Evolutionary conservation across 2,797 vertebrate species (phyloP).

Genomic region (Propithecus deckenii): DNA sequence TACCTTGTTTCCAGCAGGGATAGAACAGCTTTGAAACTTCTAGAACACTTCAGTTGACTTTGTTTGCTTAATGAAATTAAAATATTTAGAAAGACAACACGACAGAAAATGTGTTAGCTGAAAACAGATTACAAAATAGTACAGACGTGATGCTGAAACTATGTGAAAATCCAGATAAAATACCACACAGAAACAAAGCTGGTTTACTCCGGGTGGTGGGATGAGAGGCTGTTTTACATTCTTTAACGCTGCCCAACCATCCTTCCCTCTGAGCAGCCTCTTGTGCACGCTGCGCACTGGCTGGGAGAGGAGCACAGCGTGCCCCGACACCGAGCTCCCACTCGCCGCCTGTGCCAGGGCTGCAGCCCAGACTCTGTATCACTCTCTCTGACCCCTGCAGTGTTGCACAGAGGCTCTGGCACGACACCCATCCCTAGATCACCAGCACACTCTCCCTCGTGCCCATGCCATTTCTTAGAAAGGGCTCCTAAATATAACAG

Average conservation of each 20-base stretch:
- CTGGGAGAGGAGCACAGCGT: too few relatives aligned
- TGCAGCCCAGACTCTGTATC: not conserved
- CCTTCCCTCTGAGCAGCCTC: not conserved
- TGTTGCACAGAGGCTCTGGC: not conserved
- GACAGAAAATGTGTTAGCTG: not conserved
- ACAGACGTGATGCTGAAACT: not conserved
- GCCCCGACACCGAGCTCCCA: not conserved
- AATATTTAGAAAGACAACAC: constrained; percentile 28
- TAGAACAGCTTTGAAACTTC: not conserved
- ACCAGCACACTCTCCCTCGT: not conserved
- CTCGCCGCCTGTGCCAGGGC: not conserved
- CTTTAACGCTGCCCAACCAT: not conserved
- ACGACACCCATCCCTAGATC: not conserved
- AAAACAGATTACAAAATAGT: not conserved
- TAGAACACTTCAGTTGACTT: constrained; percentile 17
- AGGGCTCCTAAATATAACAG: not conserved
- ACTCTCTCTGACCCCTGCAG: not conserved
- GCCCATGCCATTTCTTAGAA: not conserved
- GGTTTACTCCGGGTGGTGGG: not conserved
- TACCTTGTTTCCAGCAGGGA: not conserved
- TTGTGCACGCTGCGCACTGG: not conserved
- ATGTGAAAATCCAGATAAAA: constrained; percentile 7
- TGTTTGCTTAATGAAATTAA: constrained; percentile 30
- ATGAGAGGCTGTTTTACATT: not conserved
- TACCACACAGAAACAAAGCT: not conserved